A percentile compares a stretch with the other conserved stretches of the same genome.
These are phyloP conservation scores for Halcyon malimbica DNA, from an alignment of 2,113 vertebrate genomes.

Conservation along the genomic window DNA sequence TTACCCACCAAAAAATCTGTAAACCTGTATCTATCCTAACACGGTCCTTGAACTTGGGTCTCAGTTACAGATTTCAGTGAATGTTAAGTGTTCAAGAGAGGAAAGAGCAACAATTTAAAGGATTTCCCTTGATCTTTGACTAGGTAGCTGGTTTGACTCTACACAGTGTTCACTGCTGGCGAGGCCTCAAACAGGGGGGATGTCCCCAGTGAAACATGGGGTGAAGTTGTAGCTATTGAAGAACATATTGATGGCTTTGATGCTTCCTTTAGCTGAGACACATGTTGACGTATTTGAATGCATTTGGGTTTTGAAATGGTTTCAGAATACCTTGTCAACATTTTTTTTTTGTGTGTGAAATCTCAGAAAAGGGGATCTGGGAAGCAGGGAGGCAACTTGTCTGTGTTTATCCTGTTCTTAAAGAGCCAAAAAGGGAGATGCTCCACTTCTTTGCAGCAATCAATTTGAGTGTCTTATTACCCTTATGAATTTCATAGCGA, in stretches of 20 bases:
- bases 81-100: neutral
- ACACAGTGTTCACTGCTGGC: fast-evolving
- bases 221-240: neutral
- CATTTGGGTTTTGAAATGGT: neutral
- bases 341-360: neutral
- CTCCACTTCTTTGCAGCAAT: neutral
- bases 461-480: neutral
- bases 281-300: neutral
- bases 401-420: neutral
- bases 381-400: neutral
- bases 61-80: neutral
- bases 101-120: neutral
- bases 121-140: neutral
- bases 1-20: neutral
- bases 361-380: neutral
- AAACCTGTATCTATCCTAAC: neutral
- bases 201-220: neutral
- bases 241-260: neutral
- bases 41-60: neutral
- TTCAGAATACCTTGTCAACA: neutral
- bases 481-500: neutral
- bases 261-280: neutral
- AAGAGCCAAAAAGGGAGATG: neutral
- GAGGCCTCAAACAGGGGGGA: fast-evolving
- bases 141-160: neutral